phyloP scores from a whole-genome alignment of 2,113 vertebrate species.

The Apaloderma vittatum region DNA sequence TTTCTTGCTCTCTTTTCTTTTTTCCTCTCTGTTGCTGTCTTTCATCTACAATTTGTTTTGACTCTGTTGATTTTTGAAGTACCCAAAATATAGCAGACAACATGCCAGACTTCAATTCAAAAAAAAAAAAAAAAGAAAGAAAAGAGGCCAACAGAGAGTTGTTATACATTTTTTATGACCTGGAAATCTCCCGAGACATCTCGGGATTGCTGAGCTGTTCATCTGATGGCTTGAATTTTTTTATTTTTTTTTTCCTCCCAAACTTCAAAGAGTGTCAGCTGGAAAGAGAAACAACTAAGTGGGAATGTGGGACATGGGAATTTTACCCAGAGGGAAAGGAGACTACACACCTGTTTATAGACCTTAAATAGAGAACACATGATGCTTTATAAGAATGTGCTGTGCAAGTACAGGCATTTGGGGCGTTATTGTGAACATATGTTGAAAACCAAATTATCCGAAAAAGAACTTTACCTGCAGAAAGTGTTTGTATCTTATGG shows the following conservation, averaged over 20 bases:
- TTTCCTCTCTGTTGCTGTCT: not conserved
- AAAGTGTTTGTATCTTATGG: not conserved
- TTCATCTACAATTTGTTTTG: slow-evolving; percentile 17
- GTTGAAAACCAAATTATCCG: accelerated
- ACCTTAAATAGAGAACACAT: not conserved
- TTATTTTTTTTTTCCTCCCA: accelerated
- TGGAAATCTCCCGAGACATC: slow-evolving; percentile 49
- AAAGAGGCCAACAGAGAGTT: not conserved
- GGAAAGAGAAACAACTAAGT: slow-evolving; percentile 60
- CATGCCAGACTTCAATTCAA: slow-evolving; percentile 48
- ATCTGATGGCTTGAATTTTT: slow-evolving; percentile 57
- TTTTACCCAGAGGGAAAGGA: not conserved
- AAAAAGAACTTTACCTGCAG: not conserved
- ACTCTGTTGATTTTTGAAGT: slow-evolving; percentile 17
- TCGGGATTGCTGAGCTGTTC: slow-evolving; percentile 59
- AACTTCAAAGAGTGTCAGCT: slow-evolving; percentile 55
- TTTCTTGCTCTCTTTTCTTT: slow-evolving; percentile 10
- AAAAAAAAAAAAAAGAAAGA: not conserved
- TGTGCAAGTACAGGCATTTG: accelerated
- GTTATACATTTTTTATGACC: slow-evolving; percentile 74
- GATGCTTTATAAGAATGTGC: not conserved
- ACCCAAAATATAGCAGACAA: not conserved
- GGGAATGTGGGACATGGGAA: slow-evolving; percentile 1
- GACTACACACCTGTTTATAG: not conserved
- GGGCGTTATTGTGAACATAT: not conserved